Conservation (phyloP, 2,888 invertebrate species). For the Meliscaeva auricollis region DNA sequence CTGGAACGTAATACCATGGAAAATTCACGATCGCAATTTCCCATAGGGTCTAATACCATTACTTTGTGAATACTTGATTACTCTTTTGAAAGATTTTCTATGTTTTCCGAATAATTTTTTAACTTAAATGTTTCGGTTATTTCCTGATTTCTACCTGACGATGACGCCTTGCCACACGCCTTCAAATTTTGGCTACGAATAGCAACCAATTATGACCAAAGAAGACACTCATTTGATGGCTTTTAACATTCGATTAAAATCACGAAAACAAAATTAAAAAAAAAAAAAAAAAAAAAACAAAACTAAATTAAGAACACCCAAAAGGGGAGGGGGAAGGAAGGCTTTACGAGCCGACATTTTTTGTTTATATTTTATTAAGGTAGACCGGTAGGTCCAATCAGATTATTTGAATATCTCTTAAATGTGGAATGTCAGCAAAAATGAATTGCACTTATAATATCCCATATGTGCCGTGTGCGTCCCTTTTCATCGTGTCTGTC, state of each 20-base stretch:
- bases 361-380: not conserved
- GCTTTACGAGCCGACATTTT: too few species aligned
- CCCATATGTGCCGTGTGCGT: not conserved
- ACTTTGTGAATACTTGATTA: too few species aligned
- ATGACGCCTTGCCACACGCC: not conserved
- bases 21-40: too few species aligned
- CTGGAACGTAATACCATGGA: too few species aligned
- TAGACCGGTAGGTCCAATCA: not conserved
- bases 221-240: not conserved
- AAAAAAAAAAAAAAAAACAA: not conserved
- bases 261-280: not conserved
- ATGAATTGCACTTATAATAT: constrained; percentile 55
- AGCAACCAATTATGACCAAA: constrained; percentile 5
- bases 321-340: not conserved
- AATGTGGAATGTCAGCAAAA: constrained; percentile 48
- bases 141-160: not conserved
- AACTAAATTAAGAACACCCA: constrained; percentile 1
- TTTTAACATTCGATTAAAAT: constrained; percentile 23
- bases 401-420: constrained; percentile 13
- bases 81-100: too few species aligned
- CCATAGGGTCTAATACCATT: too few species aligned
- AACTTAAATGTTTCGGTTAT: too few species aligned
- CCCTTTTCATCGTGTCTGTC: constrained; percentile 30
- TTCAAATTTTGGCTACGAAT: not conserved
- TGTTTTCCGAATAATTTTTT: too few species aligned